Evolutionary conservation across 2,888 invertebrate species (phyloP), one percentile per base, ranked within the genome.

Genomic region (Lycia hirtaria): DNA sequence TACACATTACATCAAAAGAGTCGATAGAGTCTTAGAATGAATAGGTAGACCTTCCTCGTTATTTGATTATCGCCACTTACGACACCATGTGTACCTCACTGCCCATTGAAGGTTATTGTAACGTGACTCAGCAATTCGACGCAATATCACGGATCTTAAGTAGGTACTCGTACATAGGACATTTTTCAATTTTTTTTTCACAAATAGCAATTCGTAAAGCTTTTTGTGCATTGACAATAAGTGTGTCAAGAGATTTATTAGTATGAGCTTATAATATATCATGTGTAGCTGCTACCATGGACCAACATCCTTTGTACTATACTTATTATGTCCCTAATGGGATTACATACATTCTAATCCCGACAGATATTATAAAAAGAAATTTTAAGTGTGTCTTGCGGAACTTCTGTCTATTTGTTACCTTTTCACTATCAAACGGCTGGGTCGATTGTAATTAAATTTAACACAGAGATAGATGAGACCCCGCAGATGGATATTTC

Each of bases 61-160:
- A 20, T 58, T 58, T 58, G 52, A 32, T 52, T 53, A 53, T 37
- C 57, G 48, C 33, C 37, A 48, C 14, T 57, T 57, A 22, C 57
- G 22, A 58, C 52, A 58, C 35, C 37, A 40, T 33, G 50, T 50
- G 41, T 45, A 26, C 43, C 33, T 22, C 32, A 22, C 35, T 44
- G 26, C 32, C 47, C 43, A 48, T 37, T 48, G 57, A 58, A 53
- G 57, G 57, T 38, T 37, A 48, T 35, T 12, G 24, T 45, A 53
- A 30, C 48, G 28, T 56, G 56, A 56, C 56, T 56, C 56, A 50
- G 56, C 56, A 15, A 38, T 49, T 44, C 20, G 4, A 28, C 20
- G 9, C 35, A 37, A 20, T 43, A 24, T 47, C 26, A 24, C 12
- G 38, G 22, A 47, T 24, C 3, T 43, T 30, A 10, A 20, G 6